phyloP scores from a whole-genome alignment of 35 echinoderm and acorn worm genomes.

The Lytechinus pictus region DNA sequence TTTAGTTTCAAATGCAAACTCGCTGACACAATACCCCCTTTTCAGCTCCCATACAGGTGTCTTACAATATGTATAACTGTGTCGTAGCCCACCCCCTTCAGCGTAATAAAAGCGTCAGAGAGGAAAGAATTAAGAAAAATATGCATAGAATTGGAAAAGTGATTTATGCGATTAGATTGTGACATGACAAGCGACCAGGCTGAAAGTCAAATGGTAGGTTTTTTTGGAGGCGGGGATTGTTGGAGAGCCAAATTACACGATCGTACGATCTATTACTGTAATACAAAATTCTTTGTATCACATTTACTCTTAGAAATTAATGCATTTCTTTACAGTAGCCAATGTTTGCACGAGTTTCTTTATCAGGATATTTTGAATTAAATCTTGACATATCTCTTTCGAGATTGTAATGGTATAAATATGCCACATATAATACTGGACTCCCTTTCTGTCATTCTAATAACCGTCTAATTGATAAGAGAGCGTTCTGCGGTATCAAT shows the following conservation, averaged over 20 bases:
- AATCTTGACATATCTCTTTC: not conserved
- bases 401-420: not conserved
- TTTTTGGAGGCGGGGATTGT: not conserved
- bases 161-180: constrained; percentile 42
- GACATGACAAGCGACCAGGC: constrained; percentile 19
- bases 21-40: constrained; percentile 1
- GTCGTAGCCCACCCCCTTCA: not conserved
- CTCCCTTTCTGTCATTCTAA: not conserved
- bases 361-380: not conserved
- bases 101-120: constrained; percentile 22
- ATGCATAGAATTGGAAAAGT: constrained; percentile 17
- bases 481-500: not conserved
- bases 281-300: not conserved
- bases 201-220: not conserved
- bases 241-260: not conserved
- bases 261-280: not conserved
- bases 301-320: not conserved
- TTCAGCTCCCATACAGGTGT: constrained; percentile 7
- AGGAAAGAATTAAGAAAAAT: constrained; percentile 1
- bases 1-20: constrained; percentile 45
- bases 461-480: not conserved
- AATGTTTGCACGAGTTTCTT: not conserved
- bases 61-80: constrained; percentile 30
- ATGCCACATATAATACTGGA: not conserved
- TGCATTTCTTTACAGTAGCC: not conserved